These are phyloP conservation scores for Psittacula cyanocephala DNA, from an alignment of 2,113 vertebrate species.

Conservation along the genomic window DNA sequence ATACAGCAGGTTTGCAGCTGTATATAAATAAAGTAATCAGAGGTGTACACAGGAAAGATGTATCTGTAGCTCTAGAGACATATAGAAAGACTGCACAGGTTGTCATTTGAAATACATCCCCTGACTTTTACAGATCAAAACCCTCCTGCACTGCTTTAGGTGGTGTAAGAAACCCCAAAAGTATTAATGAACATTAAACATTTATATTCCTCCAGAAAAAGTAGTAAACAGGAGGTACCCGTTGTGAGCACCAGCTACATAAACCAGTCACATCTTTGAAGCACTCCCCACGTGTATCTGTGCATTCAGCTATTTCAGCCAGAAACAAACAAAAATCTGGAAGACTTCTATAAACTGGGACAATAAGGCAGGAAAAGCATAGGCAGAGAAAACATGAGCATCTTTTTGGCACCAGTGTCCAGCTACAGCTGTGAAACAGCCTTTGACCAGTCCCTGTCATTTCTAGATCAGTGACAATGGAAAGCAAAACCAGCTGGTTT, in stretches of 20 bases:
- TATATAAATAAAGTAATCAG: background rate
- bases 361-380: background rate
- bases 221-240: background rate
- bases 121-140: background rate
- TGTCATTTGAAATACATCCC: background rate
- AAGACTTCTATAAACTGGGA: background rate
- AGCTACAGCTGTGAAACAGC: background rate
- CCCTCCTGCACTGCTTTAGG: background rate
- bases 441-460: background rate
- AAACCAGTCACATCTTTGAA: background rate
- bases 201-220: background rate
- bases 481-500: background rate
- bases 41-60: background rate
- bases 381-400: background rate
- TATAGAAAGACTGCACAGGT: background rate
- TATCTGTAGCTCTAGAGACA: background rate
- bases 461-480: background rate
- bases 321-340: background rate
- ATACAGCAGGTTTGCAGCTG: background rate
- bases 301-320: background rate
- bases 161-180: background rate
- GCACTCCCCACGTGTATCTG: background rate
- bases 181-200: background rate
- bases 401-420: background rate
- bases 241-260: background rate